A percentile compares a stretch with the other conserved stretches of the same genome.
Conservation (phyloP, 2,113 vertebrate species). For the Rattus rattus region DNA sequence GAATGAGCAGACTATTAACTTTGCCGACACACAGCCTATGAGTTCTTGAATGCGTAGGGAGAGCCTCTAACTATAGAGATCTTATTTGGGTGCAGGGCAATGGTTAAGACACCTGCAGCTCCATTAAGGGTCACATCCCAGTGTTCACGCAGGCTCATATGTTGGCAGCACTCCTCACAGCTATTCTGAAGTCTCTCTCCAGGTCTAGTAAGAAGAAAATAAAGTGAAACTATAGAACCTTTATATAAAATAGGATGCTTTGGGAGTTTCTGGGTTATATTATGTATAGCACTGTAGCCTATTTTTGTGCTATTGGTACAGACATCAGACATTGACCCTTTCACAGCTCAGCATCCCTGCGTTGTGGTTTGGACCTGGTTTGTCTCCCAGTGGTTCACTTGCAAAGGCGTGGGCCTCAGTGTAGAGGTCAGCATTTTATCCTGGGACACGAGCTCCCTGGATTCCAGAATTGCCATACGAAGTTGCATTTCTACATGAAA, state of each 20-base stretch:
- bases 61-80: neutral
- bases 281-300: neutral
- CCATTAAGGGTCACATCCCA: neutral
- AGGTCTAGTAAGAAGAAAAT: neutral
- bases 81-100: neutral
- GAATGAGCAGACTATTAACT: neutral
- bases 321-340: neutral
- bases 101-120: neutral
- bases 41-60: neutral
- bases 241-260: neutral
- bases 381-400: neutral
- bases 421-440: too few relatives aligned
- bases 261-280: neutral
- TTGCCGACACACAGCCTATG: neutral
- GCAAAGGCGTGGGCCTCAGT: neutral
- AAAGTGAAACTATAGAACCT: neutral
- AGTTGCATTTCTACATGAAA: neutral
- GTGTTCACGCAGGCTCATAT: neutral
- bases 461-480: neutral
- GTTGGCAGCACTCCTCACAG: too few relatives aligned
- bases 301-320: neutral
- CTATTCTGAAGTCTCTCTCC: neutral
- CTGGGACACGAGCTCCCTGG: too few relatives aligned
- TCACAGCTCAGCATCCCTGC: neutral
- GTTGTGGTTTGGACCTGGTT: neutral